Evolutionary conservation across 2,797 vertebrate species (phyloP).

Genomic region (Pelodytes ibericus): DNA sequence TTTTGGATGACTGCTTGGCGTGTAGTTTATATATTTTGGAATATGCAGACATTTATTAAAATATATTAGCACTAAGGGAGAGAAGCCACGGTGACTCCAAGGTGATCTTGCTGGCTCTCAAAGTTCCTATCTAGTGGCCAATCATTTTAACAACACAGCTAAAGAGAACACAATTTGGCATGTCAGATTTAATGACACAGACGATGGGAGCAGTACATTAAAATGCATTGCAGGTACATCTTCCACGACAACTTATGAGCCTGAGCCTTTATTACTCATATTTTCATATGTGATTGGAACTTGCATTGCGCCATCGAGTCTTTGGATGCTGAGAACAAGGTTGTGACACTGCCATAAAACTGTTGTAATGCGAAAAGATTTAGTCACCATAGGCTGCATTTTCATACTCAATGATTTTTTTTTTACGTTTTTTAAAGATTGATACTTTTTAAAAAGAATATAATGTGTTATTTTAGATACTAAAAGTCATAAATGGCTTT

Average conservation of each 20-base stretch:
- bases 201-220: slow-evolving; percentile 62
- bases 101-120: slow-evolving; percentile 68
- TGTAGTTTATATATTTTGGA: too few species aligned
- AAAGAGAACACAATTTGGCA: slow-evolving; percentile 67
- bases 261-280: slow-evolving; percentile 62
- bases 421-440: not conserved
- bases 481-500: too few species aligned
- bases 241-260: slow-evolving; percentile 63
- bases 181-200: slow-evolving; percentile 69
- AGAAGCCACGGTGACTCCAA: slow-evolving; percentile 62
- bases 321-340: slow-evolving; percentile 60
- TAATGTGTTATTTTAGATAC: too few species aligned
- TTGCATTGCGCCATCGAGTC: slow-evolving; percentile 59
- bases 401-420: not conserved
- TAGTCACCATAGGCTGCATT: slow-evolving; percentile 19
- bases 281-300: slow-evolving; percentile 59
- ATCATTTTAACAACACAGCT: slow-evolving; percentile 64
- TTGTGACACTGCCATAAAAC: slow-evolving; percentile 60
- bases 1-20: too few species aligned
- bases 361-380: slow-evolving; percentile 49
- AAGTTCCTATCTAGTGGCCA: slow-evolving; percentile 67
- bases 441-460: not conserved
- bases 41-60: too few species aligned
- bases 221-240: slow-evolving; percentile 62
- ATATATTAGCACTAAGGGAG: not conserved